Evolutionary conservation across 2,888 invertebrate species (phyloP).

Genomic region (Petrophora chlorosata): DNA sequence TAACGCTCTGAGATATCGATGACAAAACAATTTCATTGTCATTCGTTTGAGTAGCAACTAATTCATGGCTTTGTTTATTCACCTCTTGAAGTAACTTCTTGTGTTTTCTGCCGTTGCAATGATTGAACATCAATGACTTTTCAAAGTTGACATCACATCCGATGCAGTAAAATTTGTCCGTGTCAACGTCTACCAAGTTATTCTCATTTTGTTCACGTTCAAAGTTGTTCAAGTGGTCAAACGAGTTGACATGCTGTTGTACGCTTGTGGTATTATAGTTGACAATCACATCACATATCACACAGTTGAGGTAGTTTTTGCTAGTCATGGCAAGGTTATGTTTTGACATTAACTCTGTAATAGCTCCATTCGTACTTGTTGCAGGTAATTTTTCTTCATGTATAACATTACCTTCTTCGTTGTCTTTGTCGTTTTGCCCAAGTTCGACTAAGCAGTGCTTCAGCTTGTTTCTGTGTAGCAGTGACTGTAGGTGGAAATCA

Average conservation of each 20-base stretch:
- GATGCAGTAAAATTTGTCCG: conserved; percentile 14
- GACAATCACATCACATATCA: conserved; percentile 18
- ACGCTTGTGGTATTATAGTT: conserved; percentile 2
- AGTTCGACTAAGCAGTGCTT: conserved; percentile 14
- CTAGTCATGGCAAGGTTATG: conserved; percentile 10
- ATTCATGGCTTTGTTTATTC: conserved; percentile 1
- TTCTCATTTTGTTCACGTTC: conserved; percentile 13
- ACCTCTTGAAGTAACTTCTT: conserved; percentile 12
- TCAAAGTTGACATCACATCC: conserved; percentile 18
- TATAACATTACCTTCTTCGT: conserved; percentile 1
- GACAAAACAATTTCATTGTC: conserved; percentile 14
- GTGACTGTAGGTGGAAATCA: conserved; percentile 26
- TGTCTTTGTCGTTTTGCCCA: neutral
- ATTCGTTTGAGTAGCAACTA: neutral
- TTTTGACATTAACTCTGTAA: conserved; percentile 8
- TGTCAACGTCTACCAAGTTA: conserved; percentile 12
- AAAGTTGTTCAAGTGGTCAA: conserved; percentile 19
- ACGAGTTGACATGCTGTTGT: conserved; percentile 13
- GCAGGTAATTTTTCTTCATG: neutral
- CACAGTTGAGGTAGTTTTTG: conserved; percentile 18
- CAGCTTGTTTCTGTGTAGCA: conserved; percentile 20
- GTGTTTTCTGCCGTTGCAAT: conserved; percentile 28
- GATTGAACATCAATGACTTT: conserved; percentile 12
- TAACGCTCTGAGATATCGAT: conserved; percentile 22
- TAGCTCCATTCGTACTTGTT: too few relatives aligned